A percentile compares a stretch with the other conserved stretches of the same genome.
These are phyloP conservation scores for Hipparchia sbordonii DNA, from an alignment of 2,888 invertebrate species.

Conservation along the genomic window DNA sequence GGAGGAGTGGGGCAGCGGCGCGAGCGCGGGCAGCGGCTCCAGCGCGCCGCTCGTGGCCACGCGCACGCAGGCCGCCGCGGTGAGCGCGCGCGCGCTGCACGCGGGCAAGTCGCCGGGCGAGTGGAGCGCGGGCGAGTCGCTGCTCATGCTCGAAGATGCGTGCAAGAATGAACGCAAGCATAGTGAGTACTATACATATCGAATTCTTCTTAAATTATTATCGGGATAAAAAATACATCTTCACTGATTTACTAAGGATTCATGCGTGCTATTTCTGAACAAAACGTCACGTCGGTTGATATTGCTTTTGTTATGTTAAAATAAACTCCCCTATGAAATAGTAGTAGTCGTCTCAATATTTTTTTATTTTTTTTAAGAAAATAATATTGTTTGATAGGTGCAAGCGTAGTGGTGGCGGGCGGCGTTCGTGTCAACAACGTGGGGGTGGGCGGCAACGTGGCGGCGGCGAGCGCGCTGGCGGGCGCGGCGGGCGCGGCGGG, in stretches of 20 bases:
- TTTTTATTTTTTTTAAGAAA: too few relatives aligned
- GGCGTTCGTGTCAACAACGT: conserved; percentile 19
- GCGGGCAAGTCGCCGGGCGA: conserved; percentile 76
- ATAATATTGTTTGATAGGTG: conserved; percentile 47
- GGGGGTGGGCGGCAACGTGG: conserved; percentile 47
- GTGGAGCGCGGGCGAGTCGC: conserved; percentile 77
- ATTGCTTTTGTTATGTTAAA: too few relatives aligned
- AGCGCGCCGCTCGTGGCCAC: conserved; percentile 44
- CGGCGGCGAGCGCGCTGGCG: conserved; percentile 44
- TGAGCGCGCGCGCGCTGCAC: conserved; percentile 56
- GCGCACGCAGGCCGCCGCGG: conserved; percentile 40
- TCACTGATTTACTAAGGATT: too few relatives aligned
- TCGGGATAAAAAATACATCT: too few relatives aligned
- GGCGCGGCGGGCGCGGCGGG: conserved; percentile 61
- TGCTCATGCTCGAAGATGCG: conserved; percentile 77
- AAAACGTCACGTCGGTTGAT: too few relatives aligned
- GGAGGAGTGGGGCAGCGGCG: conserved; percentile 57
- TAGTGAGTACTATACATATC: conserved; percentile 52
- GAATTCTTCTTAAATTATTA: too few relatives aligned
- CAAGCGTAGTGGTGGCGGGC: conserved; percentile 64
- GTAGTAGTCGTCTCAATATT: too few relatives aligned
- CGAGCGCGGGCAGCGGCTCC: conserved; percentile 35
- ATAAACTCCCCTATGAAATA: too few relatives aligned
- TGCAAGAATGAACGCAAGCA: conserved; percentile 78
- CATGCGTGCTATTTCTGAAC: too few relatives aligned